Conservation (phyloP, 2,797 vertebrate genomes). For the Rhabdomys pumilio region DNA sequence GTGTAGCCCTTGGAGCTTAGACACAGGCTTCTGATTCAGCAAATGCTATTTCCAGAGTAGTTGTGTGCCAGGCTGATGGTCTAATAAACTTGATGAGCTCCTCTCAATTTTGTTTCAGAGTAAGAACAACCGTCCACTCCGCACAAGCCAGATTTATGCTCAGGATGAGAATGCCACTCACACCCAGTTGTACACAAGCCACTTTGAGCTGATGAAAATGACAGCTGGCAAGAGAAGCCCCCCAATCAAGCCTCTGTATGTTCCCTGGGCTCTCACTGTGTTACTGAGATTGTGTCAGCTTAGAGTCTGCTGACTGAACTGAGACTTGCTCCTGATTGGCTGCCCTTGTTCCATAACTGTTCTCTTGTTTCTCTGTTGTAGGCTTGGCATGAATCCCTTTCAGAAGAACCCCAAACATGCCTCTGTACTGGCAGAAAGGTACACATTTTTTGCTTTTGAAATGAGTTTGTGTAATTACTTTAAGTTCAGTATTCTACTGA, state of each 20-base stretch:
- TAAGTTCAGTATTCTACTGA: rapidly evolving
- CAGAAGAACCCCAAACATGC: constrained; percentile 96
- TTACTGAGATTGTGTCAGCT: not conserved
- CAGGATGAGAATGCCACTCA: constrained; percentile 94
- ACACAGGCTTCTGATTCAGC: not conserved
- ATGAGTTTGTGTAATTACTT: too few relatives aligned
- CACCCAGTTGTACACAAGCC: constrained; percentile 93
- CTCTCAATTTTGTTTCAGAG: constrained; percentile 87
- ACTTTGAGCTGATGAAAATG: constrained; percentile 94
- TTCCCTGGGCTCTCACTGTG: not conserved
- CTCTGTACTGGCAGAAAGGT: constrained; percentile 94
- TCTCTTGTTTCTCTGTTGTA: constrained; percentile 76
- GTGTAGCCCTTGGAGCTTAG: not conserved
- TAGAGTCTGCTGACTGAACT: not conserved
- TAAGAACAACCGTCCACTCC: constrained; percentile 91
- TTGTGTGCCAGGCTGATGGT: not conserved
- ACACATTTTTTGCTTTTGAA: not conserved
- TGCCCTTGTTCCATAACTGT: not conserved
- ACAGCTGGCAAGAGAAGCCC: constrained; percentile 94
- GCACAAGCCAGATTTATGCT: constrained; percentile 93
- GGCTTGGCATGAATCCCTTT: constrained; percentile 93
- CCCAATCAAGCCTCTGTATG: constrained; percentile 93
- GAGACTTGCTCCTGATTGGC: not conserved
- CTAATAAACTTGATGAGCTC: not conserved
- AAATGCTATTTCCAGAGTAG: not conserved